These are phyloP conservation scores for Proterorhinus semilunaris DNA, from an alignment of 2,113 vertebrate genomes.

Conservation along the genomic window DNA sequence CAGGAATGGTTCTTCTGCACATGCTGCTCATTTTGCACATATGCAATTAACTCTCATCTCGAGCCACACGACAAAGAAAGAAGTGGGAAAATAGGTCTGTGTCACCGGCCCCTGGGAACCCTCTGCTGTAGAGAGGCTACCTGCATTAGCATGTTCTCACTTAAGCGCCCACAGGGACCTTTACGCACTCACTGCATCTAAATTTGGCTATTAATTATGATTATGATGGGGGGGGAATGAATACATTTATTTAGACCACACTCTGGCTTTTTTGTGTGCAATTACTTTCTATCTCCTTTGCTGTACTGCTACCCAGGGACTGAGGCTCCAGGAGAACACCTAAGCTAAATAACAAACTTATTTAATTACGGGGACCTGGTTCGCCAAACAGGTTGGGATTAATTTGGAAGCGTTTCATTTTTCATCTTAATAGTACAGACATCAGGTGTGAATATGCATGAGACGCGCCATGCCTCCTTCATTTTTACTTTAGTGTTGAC, in stretches of 20 bases:
- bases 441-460: conserved; percentile 21
- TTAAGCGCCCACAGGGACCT: neutral
- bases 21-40: no score
- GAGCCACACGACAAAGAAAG: conserved; percentile 7
- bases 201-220: conserved; percentile 45
- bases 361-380: conserved; percentile 9
- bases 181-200: conserved; percentile 22
- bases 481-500: neutral
- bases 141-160: conserved; percentile 8
- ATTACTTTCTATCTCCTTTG: conserved; percentile 20
- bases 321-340: neutral
- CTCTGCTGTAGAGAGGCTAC: neutral
- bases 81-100: neutral
- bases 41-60: conserved; percentile 6
- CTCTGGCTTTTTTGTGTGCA: conserved; percentile 36
- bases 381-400: neutral
- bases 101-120: conserved; percentile 19
- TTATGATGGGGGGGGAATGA: conserved; percentile 21
- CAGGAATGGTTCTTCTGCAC: no score
- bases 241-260: conserved; percentile 31
- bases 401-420: conserved; percentile 17
- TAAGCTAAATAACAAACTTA: conserved; percentile 19
- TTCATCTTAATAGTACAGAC: conserved; percentile 15
- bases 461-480: neutral
- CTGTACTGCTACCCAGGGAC: conserved; percentile 39